Percentiles rank a stretch among this genome's conserved stretches.
Evolutionary conservation across 2,888 invertebrate genomes (phyloP).

Genomic region (Dioctria rufipes): DNA sequence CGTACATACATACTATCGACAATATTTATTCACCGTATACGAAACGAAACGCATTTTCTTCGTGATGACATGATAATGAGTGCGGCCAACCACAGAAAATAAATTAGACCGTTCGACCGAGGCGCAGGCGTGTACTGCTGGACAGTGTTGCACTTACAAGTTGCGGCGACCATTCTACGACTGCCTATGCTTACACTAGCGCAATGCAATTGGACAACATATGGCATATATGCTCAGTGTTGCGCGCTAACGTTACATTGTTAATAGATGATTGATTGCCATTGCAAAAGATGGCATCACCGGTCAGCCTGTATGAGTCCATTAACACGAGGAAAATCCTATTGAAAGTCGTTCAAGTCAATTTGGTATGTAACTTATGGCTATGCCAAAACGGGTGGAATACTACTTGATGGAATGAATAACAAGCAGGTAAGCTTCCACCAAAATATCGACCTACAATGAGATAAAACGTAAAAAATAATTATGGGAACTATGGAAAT

Average conservation of each 20-base stretch:
- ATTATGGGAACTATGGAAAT: too few species aligned
- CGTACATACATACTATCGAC: background rate
- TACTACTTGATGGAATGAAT: too few species aligned
- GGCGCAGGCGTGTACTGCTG: constrained; percentile 28
- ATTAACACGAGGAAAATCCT: too few species aligned
- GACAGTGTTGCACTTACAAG: constrained; percentile 7
- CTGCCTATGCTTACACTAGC: background rate
- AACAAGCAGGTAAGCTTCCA: too few species aligned
- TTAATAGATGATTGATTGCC: constrained; percentile 49
- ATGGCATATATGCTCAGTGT: constrained; percentile 55
- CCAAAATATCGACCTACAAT: too few species aligned
- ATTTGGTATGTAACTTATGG: too few species aligned
- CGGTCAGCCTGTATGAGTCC: background rate
- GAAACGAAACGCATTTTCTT: constrained; percentile 56
- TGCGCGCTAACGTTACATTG: constrained; percentile 48
- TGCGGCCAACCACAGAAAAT: constrained; percentile 63
- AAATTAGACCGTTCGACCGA: constrained; percentile 57
- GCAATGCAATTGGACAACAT: constrained; percentile 47
- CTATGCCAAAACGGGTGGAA: too few species aligned
- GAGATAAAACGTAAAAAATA: too few species aligned
- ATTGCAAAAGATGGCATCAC: constrained; percentile 45
- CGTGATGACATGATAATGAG: constrained; percentile 63
- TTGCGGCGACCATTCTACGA: constrained; percentile 4
- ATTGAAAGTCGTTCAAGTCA: too few species aligned
- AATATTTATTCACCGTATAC: background rate